These are phyloP conservation scores for Actenoides lindsayi DNA, from an alignment of 2,113 vertebrate genomes.

Conservation along the genomic window DNA sequence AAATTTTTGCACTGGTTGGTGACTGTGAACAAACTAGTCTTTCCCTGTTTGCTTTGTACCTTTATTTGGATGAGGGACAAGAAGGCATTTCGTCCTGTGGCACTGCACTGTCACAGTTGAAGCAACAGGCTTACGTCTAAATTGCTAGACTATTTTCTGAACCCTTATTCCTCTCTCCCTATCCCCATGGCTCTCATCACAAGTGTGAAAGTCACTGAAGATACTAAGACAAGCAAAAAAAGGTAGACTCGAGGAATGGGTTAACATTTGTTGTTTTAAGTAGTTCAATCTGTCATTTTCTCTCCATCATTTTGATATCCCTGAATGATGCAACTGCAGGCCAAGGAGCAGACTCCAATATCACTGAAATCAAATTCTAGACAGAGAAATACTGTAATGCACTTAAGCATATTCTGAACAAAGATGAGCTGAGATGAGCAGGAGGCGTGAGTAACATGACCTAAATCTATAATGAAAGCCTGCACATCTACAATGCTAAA, in stretches of 20 bases:
- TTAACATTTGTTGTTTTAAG: neutral
- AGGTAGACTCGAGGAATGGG: neutral
- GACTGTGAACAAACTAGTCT: neutral
- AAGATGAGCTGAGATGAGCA: neutral
- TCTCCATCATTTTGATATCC: neutral
- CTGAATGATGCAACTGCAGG: neutral
- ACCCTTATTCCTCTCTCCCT: rapidly evolving
- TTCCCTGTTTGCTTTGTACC: neutral
- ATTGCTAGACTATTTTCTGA: neutral
- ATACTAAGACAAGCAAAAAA: neutral
- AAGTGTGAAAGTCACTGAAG: rapidly evolving
- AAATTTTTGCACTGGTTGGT: neutral
- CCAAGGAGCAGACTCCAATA: neutral
- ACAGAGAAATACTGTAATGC: neutral
- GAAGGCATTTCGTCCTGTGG: neutral
- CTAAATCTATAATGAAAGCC: constrained; percentile 30
- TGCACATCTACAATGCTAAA: neutral
- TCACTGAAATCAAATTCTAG: constrained; percentile 15
- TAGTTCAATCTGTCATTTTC: neutral
- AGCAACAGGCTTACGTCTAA: neutral
- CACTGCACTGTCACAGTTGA: neutral
- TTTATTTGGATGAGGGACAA: neutral
- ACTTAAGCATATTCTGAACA: constrained; percentile 1
- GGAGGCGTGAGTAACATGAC: neutral
- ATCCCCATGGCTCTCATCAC: neutral